phyloP scores from a whole-genome alignment of 2,888 invertebrate species.

The Heliconius charithonia region DNA sequence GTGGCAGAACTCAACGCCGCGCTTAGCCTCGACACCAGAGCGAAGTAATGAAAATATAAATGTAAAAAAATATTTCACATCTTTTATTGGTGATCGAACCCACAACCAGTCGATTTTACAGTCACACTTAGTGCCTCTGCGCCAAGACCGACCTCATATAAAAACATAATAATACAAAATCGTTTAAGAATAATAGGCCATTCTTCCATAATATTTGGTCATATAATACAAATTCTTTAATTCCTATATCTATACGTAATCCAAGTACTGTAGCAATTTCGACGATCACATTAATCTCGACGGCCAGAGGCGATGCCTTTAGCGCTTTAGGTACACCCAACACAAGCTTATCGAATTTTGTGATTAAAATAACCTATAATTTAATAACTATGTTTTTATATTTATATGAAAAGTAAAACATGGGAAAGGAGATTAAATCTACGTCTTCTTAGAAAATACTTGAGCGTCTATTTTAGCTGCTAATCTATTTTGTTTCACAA shows the following conservation, averaged over 20 bases:
- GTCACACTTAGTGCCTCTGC: too few species aligned
- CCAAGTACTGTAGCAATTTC: slow-evolving; percentile 7
- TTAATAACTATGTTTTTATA: background rate
- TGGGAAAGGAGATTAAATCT: background rate
- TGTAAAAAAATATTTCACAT: too few species aligned
- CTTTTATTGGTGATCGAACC: too few species aligned
- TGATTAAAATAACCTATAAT: background rate
- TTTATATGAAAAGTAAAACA: background rate
- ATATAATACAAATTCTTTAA: background rate
- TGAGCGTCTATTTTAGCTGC: too few species aligned
- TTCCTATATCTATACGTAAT: background rate
- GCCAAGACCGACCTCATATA: too few species aligned
- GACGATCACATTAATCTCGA: slow-evolving; percentile 6
- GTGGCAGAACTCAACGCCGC: too few species aligned
- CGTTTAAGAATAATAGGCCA: background rate
- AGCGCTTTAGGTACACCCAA: slow-evolving; percentile 7
- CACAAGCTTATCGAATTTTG: slow-evolving; percentile 4
- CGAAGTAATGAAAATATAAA: too few species aligned
- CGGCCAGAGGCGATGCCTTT: slow-evolving; percentile 18
- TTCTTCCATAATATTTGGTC: background rate
- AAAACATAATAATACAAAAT: background rate
- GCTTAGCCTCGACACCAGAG: too few species aligned
- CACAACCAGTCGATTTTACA: too few species aligned
- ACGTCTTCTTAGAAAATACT: background rate
- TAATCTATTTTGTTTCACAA: too few species aligned